Evolutionary conservation across 2,888 invertebrate species (phyloP).

Genomic region (Nectonema munidae): DNA sequence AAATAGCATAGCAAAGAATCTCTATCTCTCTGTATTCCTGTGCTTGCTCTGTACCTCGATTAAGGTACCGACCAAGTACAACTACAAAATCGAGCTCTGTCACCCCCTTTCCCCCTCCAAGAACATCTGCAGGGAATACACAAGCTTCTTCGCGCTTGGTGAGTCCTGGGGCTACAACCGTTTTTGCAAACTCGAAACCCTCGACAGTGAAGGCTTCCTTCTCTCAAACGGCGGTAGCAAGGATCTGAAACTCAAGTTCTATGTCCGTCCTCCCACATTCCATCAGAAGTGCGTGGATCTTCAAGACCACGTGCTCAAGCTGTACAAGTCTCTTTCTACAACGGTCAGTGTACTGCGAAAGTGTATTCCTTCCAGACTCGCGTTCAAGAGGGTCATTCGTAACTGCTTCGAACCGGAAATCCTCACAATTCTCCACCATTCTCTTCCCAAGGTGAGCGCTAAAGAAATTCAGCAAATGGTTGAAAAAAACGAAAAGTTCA

Average conservation of each 20-base stretch:
- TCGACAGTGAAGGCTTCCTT: constrained; percentile 59
- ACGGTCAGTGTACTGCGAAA: too few species aligned
- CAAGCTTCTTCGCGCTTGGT: constrained; percentile 71
- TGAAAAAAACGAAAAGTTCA: too few species aligned
- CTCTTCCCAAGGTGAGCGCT: too few species aligned
- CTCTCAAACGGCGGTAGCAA: constrained; percentile 43
- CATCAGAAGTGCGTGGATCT: constrained; percentile 68
- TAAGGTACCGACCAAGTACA: background rate
- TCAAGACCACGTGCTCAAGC: constrained; percentile 36
- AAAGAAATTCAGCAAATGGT: too few species aligned
- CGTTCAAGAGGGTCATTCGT: too few species aligned
- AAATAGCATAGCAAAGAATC: background rate
- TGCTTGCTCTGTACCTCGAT: background rate
- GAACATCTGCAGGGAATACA: constrained; percentile 70
- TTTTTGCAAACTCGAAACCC: constrained; percentile 53
- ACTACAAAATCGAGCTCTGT: background rate
- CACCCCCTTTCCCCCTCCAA: background rate
- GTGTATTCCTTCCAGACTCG: too few species aligned
- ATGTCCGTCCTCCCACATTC: constrained; percentile 65
- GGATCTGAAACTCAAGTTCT: constrained; percentile 49
- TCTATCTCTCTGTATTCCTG: background rate
- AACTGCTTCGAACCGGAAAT: too few species aligned
- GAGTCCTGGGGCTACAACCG: constrained; percentile 86
- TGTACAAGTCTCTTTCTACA: too few species aligned
- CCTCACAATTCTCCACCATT: too few species aligned